A percentile compares a stretch with the other conserved stretches of the same genome.
Conservation (phyloP, 2,113 vertebrate genomes). For the Chloropsis cyanopogon region DNA sequence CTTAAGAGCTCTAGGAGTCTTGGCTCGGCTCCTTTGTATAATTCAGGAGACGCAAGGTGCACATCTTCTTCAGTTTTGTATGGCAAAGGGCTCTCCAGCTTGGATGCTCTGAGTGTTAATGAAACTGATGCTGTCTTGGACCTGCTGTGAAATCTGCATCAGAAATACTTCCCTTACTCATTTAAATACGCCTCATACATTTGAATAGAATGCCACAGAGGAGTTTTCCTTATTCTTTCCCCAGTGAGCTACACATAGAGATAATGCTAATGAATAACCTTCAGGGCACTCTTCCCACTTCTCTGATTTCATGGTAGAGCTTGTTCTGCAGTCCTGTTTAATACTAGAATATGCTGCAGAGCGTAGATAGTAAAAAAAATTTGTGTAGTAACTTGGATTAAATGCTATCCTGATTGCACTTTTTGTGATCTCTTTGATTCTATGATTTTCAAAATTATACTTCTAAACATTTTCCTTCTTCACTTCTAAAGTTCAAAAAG, state of each 20-base stretch:
- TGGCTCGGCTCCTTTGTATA: background rate
- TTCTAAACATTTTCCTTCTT: background rate
- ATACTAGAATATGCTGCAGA: background rate
- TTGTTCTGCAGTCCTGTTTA: background rate
- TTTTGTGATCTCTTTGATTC: background rate
- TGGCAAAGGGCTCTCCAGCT: background rate
- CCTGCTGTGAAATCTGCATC: background rate
- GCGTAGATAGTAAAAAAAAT: background rate
- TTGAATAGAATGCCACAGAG: background rate
- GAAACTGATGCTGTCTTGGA: background rate
- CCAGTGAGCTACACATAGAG: background rate
- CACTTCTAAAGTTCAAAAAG: background rate
- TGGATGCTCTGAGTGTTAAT: background rate
- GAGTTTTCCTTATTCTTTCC: background rate
- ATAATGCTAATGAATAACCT: conserved; percentile 33
- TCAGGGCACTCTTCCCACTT: background rate
- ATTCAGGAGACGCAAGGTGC: background rate
- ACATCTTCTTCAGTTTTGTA: background rate
- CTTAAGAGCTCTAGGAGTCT: background rate
- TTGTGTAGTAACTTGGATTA: background rate
- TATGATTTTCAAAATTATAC: background rate
- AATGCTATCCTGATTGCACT: background rate
- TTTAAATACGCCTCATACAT: conserved; percentile 1
- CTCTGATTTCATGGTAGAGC: conserved; percentile 18
- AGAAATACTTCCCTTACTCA: background rate